Base-by-base conservation (phyloP, 2,113 vertebrate genomes). In the Phalacrocorax aristotelis region DNA sequence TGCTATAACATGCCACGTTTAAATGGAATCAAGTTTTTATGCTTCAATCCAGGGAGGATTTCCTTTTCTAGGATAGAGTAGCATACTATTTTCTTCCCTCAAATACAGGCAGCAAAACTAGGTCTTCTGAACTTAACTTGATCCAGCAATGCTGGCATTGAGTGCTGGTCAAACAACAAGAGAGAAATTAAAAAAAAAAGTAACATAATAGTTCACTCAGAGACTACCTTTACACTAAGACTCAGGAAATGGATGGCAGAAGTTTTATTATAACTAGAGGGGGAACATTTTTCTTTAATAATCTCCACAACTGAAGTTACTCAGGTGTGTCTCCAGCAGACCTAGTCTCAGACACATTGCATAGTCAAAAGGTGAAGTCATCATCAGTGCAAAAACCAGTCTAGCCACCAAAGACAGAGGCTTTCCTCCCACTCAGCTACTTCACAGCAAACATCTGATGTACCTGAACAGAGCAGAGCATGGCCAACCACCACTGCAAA, bases 181-280 rank as follows among this genome's bases (percentile, higher is more conserved):
- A 29, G 46, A 93, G 21, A 90, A 83, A 60, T 75, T 83, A 8
- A 13, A 78, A 60, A 76, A 48, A 65, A 14, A 79, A 52, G 70
- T 75, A 93, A 76, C 49, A 3, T 52, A 60, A 46, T 57, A 83
- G 66, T 70, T 89, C 40, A 52, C 61, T 90, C 40, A 19, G 70
- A 89, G 58, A 70, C 75, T 93, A 62, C 69, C 58, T 91, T 89
- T 93, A 65, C 4, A 1, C 34, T 70, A 66, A 87, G 69, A 80
- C 76, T 83, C 78, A 75, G 94, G 75, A 93, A 95, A 95, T 80
- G 32, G 87, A 84, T 85, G 54, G 57, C 86, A 71, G 46, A 36
- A 87, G 34, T 80, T 85, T 92, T 94, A 95, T 94, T 93, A 90
- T 93, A 93, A 96, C 95, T 90, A 94, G 94, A 95, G 91, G 97